These are phyloP conservation scores for Sturnira hondurensis DNA, from an alignment of 2,113 vertebrate genomes.

Conservation along the genomic window DNA sequence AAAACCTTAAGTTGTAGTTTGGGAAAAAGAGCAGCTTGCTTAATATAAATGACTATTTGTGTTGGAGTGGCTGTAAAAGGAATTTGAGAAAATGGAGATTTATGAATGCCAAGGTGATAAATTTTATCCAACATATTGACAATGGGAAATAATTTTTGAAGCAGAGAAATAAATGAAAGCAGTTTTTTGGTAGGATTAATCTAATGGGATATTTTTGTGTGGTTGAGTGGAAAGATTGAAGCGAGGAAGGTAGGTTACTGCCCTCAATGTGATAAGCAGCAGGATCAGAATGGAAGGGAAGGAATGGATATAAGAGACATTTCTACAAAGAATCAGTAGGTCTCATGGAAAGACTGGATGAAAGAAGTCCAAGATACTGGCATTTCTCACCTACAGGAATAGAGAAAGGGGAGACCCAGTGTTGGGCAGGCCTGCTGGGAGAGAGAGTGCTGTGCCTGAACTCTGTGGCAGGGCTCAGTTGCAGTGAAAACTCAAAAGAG, in stretches of 20 bases:
- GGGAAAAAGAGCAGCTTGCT: not conserved
- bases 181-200: not conserved
- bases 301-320: not conserved
- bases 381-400: not conserved
- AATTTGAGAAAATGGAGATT: not conserved
- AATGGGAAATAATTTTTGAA: slow-evolving; percentile 2
- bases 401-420: not conserved
- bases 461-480: rapidly evolving
- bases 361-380: not conserved
- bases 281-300: not conserved
- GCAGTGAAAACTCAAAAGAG: not conserved
- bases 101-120: not conserved
- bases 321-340: not conserved
- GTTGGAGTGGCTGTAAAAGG: not conserved
- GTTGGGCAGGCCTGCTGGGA: not conserved
- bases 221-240: not conserved
- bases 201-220: not conserved
- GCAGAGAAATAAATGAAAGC: not conserved
- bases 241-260: not conserved
- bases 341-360: not conserved
- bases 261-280: not conserved
- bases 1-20: not conserved
- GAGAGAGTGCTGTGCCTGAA: not conserved
- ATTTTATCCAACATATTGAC: not conserved
- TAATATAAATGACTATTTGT: not conserved